A percentile compares a stretch with the other conserved stretches of the same genome.
Evolutionary conservation across 2,113 vertebrate species (phyloP).

Genomic region (Elephantulus edwardii): DNA sequence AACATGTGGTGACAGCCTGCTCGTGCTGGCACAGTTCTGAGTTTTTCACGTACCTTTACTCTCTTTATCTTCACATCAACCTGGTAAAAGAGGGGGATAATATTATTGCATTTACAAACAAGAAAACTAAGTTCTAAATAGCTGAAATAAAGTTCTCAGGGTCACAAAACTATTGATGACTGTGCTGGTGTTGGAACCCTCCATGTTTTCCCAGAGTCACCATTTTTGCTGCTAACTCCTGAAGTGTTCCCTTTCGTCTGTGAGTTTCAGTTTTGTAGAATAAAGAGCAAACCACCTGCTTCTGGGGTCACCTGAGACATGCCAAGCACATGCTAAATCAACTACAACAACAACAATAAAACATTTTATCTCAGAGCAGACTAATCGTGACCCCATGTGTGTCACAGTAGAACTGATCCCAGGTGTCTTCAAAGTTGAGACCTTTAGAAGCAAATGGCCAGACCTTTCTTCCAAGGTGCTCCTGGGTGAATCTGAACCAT

Average conservation of each 20-base stretch:
- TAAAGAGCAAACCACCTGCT: background rate
- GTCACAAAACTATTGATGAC: background rate
- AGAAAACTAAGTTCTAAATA: background rate
- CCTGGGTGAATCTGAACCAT: background rate
- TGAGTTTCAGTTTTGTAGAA: rapidly evolving
- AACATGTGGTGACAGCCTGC: background rate
- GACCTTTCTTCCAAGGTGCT: background rate
- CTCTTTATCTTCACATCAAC: background rate
- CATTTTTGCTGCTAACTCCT: background rate
- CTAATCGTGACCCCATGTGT: no score
- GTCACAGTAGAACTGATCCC: background rate
- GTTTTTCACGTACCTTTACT: background rate
- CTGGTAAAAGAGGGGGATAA: background rate
- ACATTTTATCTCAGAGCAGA: no score
- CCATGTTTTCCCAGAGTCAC: background rate
- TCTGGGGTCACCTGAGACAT: background rate
- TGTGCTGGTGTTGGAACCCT: background rate
- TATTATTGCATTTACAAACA: background rate
- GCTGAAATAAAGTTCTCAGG: background rate
- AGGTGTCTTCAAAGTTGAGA: background rate
- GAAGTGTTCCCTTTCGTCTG: background rate
- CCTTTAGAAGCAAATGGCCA: background rate
- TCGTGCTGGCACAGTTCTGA: no score
- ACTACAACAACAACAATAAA: no score
- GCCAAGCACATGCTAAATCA: no score